Evolutionary conservation across 2,797 vertebrate species (phyloP).

Genomic region (Centroberyx gerrardi): DNA sequence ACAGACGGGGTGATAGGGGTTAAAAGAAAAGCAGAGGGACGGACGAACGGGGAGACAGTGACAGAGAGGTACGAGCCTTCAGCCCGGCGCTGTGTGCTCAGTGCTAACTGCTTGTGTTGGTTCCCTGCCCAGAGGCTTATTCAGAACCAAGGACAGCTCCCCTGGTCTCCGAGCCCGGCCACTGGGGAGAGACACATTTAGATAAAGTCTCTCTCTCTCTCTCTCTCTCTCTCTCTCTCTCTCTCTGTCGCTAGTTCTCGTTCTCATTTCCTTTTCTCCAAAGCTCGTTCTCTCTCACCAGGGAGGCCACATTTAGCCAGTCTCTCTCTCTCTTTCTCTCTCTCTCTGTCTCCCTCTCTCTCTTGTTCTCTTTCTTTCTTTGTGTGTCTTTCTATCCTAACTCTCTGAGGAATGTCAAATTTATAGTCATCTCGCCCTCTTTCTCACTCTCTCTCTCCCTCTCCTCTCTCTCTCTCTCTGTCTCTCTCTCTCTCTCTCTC

Average conservation of each 20-base stretch:
- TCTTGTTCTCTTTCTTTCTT: slow-evolving; percentile 39
- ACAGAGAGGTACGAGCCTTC: slow-evolving; percentile 56
- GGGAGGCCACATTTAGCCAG: slow-evolving; percentile 74
- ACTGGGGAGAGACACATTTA: slow-evolving; percentile 71
- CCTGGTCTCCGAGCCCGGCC: slow-evolving; percentile 50
- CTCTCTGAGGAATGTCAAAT: slow-evolving; percentile 73
- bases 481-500: slow-evolving; percentile 49
- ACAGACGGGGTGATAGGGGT: slow-evolving; percentile 12
- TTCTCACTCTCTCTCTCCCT: slow-evolving; percentile 19
- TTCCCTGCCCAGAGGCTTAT: slow-evolving; percentile 72
- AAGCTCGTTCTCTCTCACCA: slow-evolving; percentile 56
- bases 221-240: slow-evolving; percentile 32
- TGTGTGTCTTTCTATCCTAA: slow-evolving; percentile 64
- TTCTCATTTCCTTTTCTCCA: slow-evolving; percentile 62
- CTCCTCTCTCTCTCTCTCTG: background rate
- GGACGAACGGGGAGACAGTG: slow-evolving; percentile 61
- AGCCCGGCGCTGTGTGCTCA: slow-evolving; percentile 58
- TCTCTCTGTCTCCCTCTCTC: slow-evolving; percentile 13
- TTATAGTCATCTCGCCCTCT: slow-evolving; percentile 65
- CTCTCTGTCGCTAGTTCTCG: slow-evolving; percentile 14
- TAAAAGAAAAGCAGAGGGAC: slow-evolving; percentile 28
- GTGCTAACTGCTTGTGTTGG: slow-evolving; percentile 74
- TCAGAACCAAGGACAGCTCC: slow-evolving; percentile 81
- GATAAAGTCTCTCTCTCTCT: slow-evolving; percentile 64
- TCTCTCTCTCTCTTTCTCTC: background rate